A percentile compares a stretch with the other conserved stretches of the same genome.
Evolutionary conservation across 2,888 invertebrate species (phyloP).

Genomic region (Lordiphosa andalusiaca): DNA sequence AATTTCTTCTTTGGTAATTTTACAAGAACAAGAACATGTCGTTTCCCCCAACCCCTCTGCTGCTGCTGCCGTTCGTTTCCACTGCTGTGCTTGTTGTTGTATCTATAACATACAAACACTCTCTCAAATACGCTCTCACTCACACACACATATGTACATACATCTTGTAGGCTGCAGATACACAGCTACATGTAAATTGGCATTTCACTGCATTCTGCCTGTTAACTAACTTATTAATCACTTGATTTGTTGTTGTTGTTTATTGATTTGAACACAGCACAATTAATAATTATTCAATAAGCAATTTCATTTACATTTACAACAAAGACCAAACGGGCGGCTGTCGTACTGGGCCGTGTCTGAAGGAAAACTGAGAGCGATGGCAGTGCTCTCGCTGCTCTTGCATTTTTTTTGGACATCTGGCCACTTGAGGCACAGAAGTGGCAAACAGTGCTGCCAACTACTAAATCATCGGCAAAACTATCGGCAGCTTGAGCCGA

Average conservation of each 20-base stretch:
- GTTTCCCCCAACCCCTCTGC: conserved; percentile 34
- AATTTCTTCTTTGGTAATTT: conserved; percentile 72
- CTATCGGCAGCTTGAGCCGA: no score
- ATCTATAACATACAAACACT: conserved; percentile 39
- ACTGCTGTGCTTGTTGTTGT: conserved; percentile 56
- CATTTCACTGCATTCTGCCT: conserved; percentile 26
- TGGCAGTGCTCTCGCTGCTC: neutral
- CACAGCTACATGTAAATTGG: conserved; percentile 30
- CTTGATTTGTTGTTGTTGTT: conserved; percentile 20
- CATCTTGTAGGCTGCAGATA: conserved; percentile 9
- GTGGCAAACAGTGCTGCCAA: no score
- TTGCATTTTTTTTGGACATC: neutral
- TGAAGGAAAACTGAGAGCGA: conserved; percentile 44
- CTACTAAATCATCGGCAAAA: no score
- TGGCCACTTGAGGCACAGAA: no score
- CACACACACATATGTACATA: no score
- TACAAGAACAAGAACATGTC: conserved; percentile 68
- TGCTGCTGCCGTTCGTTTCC: conserved; percentile 29
- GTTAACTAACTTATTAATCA: conserved; percentile 28
- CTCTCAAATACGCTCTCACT: no score
- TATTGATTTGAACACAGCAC: conserved; percentile 38
- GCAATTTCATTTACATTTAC: conserved; percentile 5
- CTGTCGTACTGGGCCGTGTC: conserved; percentile 50
- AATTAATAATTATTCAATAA: conserved; percentile 37
- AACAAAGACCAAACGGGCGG: conserved; percentile 30